A percentile compares a stretch with the other conserved stretches of the same genome.
Evolutionary conservation across 2,797 vertebrate genomes (phyloP).

Genomic region (Yasuhikotakia modesta): DNA sequence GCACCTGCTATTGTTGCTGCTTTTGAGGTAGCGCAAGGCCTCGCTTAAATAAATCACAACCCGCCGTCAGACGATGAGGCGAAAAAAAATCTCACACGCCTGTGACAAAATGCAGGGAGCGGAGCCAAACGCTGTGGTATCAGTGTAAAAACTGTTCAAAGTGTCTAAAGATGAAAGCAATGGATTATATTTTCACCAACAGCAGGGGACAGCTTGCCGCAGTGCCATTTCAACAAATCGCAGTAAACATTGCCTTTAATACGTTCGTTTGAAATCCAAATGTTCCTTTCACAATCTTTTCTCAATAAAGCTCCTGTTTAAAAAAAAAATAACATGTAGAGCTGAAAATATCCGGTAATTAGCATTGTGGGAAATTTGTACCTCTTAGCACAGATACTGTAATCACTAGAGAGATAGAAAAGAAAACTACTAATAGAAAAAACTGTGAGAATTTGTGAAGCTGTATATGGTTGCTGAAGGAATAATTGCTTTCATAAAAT

Average conservation of each 20-base stretch:
- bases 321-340: conserved; percentile 6
- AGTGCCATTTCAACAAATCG: conserved; percentile 8
- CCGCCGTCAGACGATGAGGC: conserved; percentile 26
- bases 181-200: conserved; percentile 57
- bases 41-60: conserved; percentile 58
- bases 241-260: conserved; percentile 32
- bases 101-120: conserved; percentile 54
- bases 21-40: conserved; percentile 37
- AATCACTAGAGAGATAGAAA: background rate
- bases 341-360: conserved; percentile 41
- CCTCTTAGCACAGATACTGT: conserved; percentile 13
- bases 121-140: conserved; percentile 53
- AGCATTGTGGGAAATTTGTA: conserved; percentile 25
- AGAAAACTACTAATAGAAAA: background rate
- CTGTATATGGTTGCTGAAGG: background rate
- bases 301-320: conserved; percentile 22
- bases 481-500: no score
- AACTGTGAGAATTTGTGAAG: background rate
- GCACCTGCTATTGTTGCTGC: conserved; percentile 44
- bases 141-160: conserved; percentile 56
- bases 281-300: conserved; percentile 27
- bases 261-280: conserved; percentile 41
- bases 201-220: conserved; percentile 30
- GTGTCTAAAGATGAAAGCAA: conserved; percentile 63
- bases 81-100: conserved; percentile 60